Conservation (phyloP, 2,797 vertebrate species). For the Cirrhinus molitorella region DNA sequence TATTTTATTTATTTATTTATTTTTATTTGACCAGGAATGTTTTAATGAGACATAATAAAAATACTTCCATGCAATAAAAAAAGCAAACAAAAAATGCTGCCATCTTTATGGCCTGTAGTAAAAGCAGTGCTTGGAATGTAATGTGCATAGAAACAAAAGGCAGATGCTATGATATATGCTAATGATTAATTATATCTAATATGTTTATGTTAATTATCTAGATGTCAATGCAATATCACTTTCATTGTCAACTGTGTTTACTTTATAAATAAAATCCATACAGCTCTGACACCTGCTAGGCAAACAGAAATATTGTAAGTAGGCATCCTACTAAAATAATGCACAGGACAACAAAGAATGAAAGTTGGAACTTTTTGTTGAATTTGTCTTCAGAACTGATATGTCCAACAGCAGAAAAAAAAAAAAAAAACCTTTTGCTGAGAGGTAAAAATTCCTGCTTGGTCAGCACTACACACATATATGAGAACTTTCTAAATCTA, state of each 20-base stretch:
- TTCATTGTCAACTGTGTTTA: constrained; percentile 29
- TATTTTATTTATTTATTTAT: too few relatives aligned
- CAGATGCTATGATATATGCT: too few relatives aligned
- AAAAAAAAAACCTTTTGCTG: constrained; percentile 48
- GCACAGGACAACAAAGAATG: constrained; percentile 6
- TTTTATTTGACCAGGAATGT: background rate
- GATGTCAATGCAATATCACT: constrained; percentile 16
- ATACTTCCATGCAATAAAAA: background rate
- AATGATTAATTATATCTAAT: constrained; percentile 13
- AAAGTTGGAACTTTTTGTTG: background rate
- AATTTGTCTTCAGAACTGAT: constrained; percentile 23
- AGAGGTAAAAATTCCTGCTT: constrained; percentile 34
- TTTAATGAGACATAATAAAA: background rate
- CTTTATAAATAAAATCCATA: background rate
- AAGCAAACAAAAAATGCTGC: background rate
- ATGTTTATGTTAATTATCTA: background rate
- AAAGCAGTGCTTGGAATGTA: background rate
- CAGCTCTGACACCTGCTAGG: background rate
- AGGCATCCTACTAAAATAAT: background rate
- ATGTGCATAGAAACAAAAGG: constrained; percentile 25
- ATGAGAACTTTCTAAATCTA: constrained; percentile 49
- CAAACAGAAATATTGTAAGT: constrained; percentile 5
- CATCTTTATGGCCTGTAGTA: background rate
- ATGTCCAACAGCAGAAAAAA: constrained; percentile 46
- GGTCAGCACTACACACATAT: constrained; percentile 41